Base-by-base conservation (phyloP, 1,140 invertebrate species). In the Leptonema lineaticorne region DNA sequence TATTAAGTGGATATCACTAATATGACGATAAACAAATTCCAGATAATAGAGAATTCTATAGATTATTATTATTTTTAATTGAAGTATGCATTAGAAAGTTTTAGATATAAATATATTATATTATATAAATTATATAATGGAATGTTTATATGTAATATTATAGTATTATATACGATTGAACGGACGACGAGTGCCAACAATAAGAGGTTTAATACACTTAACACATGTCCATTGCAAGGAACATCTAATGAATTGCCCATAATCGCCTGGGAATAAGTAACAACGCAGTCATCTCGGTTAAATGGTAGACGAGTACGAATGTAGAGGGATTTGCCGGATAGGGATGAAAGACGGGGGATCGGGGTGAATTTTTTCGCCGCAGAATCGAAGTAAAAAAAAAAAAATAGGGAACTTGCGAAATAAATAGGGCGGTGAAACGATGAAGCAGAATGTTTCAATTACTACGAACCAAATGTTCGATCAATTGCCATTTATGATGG, bases 221-320 rank as follows among this genome's bases (percentile, higher is more conserved):
- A 68, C 70, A 71, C 65, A 71, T 71, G 69, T 71, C 60, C 69
- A 27, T 59, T 20, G 46, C 30, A 58, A 20, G 45, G 41, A 28
- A 50, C 62, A 50, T 33, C 24, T 65, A 67, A 70, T 60, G 60
- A 71, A 71, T 69, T 68, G 46, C 57, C 67, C 67, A 62, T 66
- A 67, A 68, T 71, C 70, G 57, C 70, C 8, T 20, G 70, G 70
- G 70, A 71, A 68, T 69, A 69, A 50, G 63, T 59, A 69, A 69
- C 33, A 68, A 65, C 66, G 53, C 37, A 18, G 65, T 64, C 65
- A 63, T 67, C 69, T 67, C 48, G 48, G 16, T 18, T 6, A n/a
- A 30, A 57, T 24, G 22, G 18, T 16, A 14, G 53, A 11, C 2
- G 16, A 29, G 28, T 9, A 6, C 20, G 22, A 28, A 9, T 26